Percentiles rank a stretch among this genome's conserved stretches.
Conservation (phyloP, 1,140 invertebrate species). For the Drosophila equinoxialis region DNA sequence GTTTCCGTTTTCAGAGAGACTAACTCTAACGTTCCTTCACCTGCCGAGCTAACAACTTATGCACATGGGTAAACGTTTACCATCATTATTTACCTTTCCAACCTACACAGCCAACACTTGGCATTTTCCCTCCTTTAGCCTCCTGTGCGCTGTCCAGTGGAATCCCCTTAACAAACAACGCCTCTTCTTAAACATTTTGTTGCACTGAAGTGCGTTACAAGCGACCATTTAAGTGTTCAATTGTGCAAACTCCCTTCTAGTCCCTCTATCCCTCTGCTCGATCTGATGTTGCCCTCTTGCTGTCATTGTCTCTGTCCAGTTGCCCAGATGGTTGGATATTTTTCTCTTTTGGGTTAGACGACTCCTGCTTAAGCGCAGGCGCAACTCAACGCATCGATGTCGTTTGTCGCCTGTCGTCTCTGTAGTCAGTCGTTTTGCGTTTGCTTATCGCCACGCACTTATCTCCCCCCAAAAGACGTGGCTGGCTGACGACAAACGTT, state of each 20-base stretch:
- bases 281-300: constrained; percentile 2
- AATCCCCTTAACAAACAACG: constrained; percentile 56
- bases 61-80: constrained; percentile 26
- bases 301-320: constrained; percentile 42
- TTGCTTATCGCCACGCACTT: constrained; percentile 78
- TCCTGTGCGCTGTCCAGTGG: not conserved
- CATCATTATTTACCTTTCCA: constrained; percentile 50
- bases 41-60: not conserved
- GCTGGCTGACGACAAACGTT: constrained; percentile 48
- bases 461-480: constrained; percentile 46
- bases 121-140: constrained; percentile 15
- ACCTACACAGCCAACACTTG: constrained; percentile 34
- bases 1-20: not conserved
- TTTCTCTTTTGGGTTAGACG: constrained; percentile 2
- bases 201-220: constrained; percentile 47
- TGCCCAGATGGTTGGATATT: constrained; percentile 32
- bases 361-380: constrained; percentile 50
- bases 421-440: constrained; percentile 48
- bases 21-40: not conserved
- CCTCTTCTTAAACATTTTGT: constrained; percentile 48
- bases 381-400: constrained; percentile 71
- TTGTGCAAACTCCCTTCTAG: constrained; percentile 57
- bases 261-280: not conserved
- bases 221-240: constrained; percentile 69
- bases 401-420: constrained; percentile 59